Evolutionary conservation across 92 coral and sea anemone genomes (phyloP).

Genomic region (Nematostella vectensis): DNA sequence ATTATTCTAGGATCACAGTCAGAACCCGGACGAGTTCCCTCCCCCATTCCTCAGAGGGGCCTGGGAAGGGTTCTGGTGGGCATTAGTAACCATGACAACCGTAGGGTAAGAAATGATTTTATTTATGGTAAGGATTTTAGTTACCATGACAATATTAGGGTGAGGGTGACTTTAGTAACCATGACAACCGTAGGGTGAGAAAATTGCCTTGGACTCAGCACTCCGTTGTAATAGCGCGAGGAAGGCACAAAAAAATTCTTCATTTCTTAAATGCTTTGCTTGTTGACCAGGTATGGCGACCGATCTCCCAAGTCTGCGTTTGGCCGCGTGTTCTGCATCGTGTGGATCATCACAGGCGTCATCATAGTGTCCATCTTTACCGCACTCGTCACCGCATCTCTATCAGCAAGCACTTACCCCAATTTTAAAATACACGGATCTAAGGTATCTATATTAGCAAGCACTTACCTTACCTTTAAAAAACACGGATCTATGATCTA

Average conservation of each 20-base stretch:
- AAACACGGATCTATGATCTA: slow-evolving; percentile 53
- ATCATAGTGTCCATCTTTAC: slow-evolving; percentile 72
- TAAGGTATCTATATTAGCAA: slow-evolving; percentile 48
- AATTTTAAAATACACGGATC: slow-evolving; percentile 76
- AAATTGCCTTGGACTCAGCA: too few relatives aligned
- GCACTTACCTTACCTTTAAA: slow-evolving; percentile 36
- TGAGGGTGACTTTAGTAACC: too few relatives aligned
- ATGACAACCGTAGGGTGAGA: too few relatives aligned
- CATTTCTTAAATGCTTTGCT: too few relatives aligned
- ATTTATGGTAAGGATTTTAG: too few relatives aligned
- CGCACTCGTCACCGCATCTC: slow-evolving; percentile 81
- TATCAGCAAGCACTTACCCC: slow-evolving; percentile 65
- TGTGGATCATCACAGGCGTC: slow-evolving; percentile 77
- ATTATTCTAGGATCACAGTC: slow-evolving; percentile 69
- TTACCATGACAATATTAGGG: too few relatives aligned
- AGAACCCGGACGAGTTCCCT: slow-evolving; percentile 84
- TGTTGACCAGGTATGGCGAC: slow-evolving; percentile 83
- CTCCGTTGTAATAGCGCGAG: too few relatives aligned
- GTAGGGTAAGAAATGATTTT: slow-evolving; percentile 46
- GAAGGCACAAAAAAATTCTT: too few relatives aligned
- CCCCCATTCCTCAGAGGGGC: slow-evolving; percentile 87
- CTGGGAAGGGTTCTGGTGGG: slow-evolving; percentile 99
- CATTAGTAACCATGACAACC: slow-evolving; percentile 93
- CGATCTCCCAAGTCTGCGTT: slow-evolving; percentile 83
- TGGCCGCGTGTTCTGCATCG: slow-evolving; percentile 61